Base-by-base conservation (phyloP, 2,113 vertebrate species). In the pig (Sus scrofa) region DNA sequence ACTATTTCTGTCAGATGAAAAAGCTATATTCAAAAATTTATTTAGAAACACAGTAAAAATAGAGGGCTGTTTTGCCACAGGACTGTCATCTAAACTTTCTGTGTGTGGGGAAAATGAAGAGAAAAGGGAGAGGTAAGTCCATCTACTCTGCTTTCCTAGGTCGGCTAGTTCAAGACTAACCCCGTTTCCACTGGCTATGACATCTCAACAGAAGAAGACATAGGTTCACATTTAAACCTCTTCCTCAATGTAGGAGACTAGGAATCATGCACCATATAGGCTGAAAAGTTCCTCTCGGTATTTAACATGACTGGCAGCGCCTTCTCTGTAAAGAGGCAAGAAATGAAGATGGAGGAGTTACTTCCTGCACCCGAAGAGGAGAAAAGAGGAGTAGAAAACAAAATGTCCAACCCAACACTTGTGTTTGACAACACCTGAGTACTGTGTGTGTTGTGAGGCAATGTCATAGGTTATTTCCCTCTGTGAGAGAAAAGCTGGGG, bases 401-500 rank as follows among this genome's bases (percentile, higher is more conserved):
- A 74, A 77, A 74, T 22, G 70, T 81, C 85, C 90, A 75, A 32
- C 20, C 22, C n/a, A 44, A 13, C 8, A 22, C 14, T 54, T 89
- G 50, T n/a, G 39, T 34, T 50, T 77, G 44, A n/a, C 14, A 30
- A 79, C 18, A 37, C 65, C 54, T 81, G 56, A 74, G 63, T 18
- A 52, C 18, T 60, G 13, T 1, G 6, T 5, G 16, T 44, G 58
- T 62, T 44, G 19, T 4, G 27, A 70, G 74, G 71, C 73, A 52
- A 39, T 86, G 44, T 79, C 16, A 56, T 3, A 89, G 92, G 37
- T 74, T 77, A 90, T 37, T 56, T 77, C 34, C 68, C 67, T 73
- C n/a, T 79, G 2, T 3, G 83, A 93, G 86, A 91, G 93, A 63
- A 96, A 92, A 96, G 56, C 58, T 10, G 6, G 74, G 82, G 67